Conservation (phyloP, 1,140 invertebrate species). For the Eupeodes corollae region DNA sequence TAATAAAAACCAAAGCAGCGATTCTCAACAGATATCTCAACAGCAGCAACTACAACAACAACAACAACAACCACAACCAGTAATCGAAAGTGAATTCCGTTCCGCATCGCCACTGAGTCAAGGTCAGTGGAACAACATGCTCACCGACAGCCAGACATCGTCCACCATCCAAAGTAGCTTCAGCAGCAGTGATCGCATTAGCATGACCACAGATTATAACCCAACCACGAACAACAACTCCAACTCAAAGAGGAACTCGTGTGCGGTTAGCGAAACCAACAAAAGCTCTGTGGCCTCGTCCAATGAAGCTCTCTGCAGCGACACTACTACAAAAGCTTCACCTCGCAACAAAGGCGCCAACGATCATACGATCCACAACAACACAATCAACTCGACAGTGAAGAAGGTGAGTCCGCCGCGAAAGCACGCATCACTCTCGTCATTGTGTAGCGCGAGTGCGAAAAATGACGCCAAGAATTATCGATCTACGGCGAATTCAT, state of each 20-base stretch:
- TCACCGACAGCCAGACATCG: constrained; percentile 14
- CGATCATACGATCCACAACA: background rate
- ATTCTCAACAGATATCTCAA: background rate
- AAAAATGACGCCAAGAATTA: too few relatives aligned
- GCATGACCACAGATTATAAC: background rate
- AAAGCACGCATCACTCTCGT: constrained; percentile 17
- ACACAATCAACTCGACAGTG: constrained; percentile 22
- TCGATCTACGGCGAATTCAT: too few relatives aligned
- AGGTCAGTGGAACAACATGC: constrained; percentile 18
- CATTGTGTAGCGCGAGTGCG: background rate
- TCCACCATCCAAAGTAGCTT: constrained; percentile 14
- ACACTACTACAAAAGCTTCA: constrained; percentile 4
- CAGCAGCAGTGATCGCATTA: constrained; percentile 5
- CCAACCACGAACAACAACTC: background rate
- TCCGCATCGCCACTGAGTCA: constrained; percentile 17
- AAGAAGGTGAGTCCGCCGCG: constrained; percentile 23
- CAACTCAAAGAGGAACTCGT: background rate
- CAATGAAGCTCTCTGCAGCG: background rate
- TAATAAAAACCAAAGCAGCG: constrained; percentile 19
- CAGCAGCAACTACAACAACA: background rate
- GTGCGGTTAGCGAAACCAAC: background rate
- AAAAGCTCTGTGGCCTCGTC: constrained; percentile 1
- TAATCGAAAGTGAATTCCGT: background rate
- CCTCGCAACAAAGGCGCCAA: background rate
- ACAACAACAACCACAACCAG: background rate